Conservation (phyloP, 2,888 invertebrate species). For the Endotricha flammealis region DNA sequence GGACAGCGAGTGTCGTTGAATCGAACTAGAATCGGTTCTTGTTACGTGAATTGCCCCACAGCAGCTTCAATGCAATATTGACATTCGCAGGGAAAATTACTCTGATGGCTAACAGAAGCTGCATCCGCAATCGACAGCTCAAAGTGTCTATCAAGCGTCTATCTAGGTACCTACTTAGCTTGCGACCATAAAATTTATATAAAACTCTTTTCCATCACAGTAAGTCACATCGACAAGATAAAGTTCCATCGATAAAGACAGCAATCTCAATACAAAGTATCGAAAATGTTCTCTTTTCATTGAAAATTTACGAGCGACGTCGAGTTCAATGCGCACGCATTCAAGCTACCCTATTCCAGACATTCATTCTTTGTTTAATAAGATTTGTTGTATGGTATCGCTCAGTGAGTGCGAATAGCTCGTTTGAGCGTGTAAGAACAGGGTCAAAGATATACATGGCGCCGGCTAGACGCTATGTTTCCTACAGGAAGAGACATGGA, state of each 20-base stretch:
- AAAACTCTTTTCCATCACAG: too few relatives aligned
- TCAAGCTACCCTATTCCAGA: conserved; percentile 9
- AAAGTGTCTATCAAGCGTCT: too few relatives aligned
- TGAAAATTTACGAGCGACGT: not conserved
- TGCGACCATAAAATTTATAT: too few relatives aligned
- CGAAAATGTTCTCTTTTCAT: not conserved
- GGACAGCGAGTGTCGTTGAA: too few relatives aligned
- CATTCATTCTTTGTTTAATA: conserved; percentile 34
- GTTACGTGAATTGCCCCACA: too few relatives aligned
- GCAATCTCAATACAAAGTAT: not conserved
- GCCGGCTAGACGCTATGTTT: conserved; percentile 26
- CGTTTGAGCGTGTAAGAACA: conserved; percentile 18
- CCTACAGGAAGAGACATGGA: not conserved
- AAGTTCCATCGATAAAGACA: not conserved
- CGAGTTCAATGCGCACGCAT: conserved; percentile 6
- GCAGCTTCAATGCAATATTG: too few relatives aligned
- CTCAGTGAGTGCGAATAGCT: conserved; percentile 6
- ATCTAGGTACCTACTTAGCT: too few relatives aligned
- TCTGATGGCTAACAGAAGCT: conserved; percentile 7
- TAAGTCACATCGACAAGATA: too few relatives aligned
- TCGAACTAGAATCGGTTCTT: too few relatives aligned
- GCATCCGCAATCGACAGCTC: too few relatives aligned
- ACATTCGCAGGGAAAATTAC: conserved; percentile 5
- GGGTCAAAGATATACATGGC: conserved; percentile 21
- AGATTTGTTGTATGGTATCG: conserved; percentile 30